Percentiles rank a stretch among this genome's conserved stretches.
Conservation (phyloP, 2,797 vertebrate genomes). For the Oryzias dopingdopingensis region DNA sequence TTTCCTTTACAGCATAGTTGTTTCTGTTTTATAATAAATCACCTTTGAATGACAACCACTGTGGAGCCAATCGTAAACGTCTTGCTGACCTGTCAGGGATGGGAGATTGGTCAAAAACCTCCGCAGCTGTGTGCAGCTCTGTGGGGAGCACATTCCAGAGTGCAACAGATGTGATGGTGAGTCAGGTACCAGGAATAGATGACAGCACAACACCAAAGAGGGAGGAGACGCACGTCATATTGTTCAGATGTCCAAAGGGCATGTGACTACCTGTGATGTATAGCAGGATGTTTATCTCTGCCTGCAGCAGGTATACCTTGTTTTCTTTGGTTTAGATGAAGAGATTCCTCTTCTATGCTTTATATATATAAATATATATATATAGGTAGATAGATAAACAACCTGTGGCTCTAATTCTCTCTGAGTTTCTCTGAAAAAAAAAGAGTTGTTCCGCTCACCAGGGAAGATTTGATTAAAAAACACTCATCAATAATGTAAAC, state of each 20-base stretch:
- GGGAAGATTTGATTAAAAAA: slow-evolving; percentile 55
- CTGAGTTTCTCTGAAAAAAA: slow-evolving; percentile 53
- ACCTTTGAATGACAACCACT: slow-evolving; percentile 28
- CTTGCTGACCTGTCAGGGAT: slow-evolving; percentile 53
- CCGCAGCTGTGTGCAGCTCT: slow-evolving; percentile 29
- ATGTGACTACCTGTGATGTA: slow-evolving; percentile 37
- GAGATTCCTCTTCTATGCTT: slow-evolving; percentile 43
- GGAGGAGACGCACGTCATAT: slow-evolving; percentile 13
- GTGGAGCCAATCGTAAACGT: slow-evolving; percentile 40
- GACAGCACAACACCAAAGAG: slow-evolving; percentile 24
- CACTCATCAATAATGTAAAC: slow-evolving; percentile 81
- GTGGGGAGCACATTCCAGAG: slow-evolving; percentile 6
- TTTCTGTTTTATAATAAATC: neutral
- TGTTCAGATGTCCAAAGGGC: slow-evolving; percentile 16
- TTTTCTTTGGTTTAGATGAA: slow-evolving; percentile 24
- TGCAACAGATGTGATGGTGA: slow-evolving; percentile 11
- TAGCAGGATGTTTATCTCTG: slow-evolving; percentile 6
- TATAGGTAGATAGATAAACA: slow-evolving; percentile 57
- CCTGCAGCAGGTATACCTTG: slow-evolving; percentile 26
- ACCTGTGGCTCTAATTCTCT: slow-evolving; percentile 46
- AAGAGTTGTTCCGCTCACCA: slow-evolving; percentile 71
- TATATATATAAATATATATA: neutral
- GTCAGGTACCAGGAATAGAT: slow-evolving; percentile 15
- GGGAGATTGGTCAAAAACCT: slow-evolving; percentile 31
- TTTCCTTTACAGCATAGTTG: too few relatives aligned